These are phyloP conservation scores for Gymnoscopelus microlampas DNA, from an alignment of 2,797 vertebrate species.

Conservation along the genomic window DNA sequence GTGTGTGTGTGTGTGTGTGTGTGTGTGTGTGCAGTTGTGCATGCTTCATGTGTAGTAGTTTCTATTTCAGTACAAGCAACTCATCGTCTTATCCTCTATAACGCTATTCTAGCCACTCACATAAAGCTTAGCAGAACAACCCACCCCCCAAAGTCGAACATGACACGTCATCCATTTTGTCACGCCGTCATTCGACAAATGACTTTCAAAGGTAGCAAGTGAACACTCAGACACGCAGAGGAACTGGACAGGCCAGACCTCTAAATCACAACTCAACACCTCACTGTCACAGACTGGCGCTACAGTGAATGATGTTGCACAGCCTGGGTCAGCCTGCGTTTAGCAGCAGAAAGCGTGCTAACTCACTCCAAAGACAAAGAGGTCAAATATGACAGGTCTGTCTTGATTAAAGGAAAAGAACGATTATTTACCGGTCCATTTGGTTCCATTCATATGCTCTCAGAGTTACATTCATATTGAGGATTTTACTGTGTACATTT, in stretches of 20 bases:
- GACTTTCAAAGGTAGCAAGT: neutral
- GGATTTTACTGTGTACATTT: too few relatives aligned
- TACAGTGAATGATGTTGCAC: neutral
- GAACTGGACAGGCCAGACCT: neutral
- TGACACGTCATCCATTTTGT: slow-evolving; percentile 14
- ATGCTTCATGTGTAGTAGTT: neutral
- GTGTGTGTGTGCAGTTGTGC: slow-evolving; percentile 6
- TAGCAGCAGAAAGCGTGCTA: neutral
- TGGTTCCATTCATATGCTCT: too few relatives aligned
- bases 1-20: slow-evolving; percentile 3
- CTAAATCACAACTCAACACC: neutral
- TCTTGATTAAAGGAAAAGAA: too few relatives aligned
- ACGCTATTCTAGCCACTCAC: neutral
- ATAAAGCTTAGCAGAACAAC: neutral
- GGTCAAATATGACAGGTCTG: neutral
- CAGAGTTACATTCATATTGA: too few relatives aligned
- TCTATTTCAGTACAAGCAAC: neutral
- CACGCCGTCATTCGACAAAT: neutral
- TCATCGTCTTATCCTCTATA: too few relatives aligned
- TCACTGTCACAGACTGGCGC: neutral
- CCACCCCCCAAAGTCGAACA: neutral
- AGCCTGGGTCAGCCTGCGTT: neutral
- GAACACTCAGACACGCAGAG: neutral
- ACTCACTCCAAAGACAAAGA: neutral
- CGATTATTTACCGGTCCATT: too few relatives aligned